Conservation (phyloP, 2,888 invertebrate genomes). For the Papilio demoleus region DNA sequence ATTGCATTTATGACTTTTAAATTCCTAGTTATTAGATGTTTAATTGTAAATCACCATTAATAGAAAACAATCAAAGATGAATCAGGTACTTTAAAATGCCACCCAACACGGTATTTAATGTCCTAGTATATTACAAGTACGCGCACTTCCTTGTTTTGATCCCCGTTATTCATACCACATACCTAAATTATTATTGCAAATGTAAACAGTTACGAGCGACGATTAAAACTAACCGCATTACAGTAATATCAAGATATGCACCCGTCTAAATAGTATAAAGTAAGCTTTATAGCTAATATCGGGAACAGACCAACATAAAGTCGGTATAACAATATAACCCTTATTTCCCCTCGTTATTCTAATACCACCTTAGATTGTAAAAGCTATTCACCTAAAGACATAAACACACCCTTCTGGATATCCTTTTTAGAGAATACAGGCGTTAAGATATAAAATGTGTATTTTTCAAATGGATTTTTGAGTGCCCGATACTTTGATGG, state of each 20-base stretch:
- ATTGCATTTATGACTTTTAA: background rate
- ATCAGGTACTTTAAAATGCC: too few relatives aligned
- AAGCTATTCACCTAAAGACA: conserved; percentile 52
- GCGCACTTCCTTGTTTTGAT: conserved; percentile 71
- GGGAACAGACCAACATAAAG: conserved; percentile 60
- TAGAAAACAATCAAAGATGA: conserved; percentile 42
- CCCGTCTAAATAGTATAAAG: conserved; percentile 54
- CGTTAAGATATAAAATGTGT: conserved; percentile 66
- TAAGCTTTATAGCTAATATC: conserved; percentile 68
- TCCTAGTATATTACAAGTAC: too few relatives aligned
- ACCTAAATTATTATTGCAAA: conserved; percentile 79
- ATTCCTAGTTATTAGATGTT: background rate
- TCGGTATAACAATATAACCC: conserved; percentile 63
- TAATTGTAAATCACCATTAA: conserved; percentile 12
- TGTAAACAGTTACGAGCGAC: conserved; percentile 76
- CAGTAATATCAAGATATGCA: conserved; percentile 52
- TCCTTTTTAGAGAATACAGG: conserved; percentile 56
- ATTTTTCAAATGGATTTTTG: conserved; percentile 83
- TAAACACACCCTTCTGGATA: conserved; percentile 68
- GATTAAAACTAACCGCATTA: conserved; percentile 76
- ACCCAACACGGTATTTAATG: conserved; percentile 56
- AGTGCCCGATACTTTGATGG: conserved; percentile 80
- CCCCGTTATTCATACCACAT: conserved; percentile 58
- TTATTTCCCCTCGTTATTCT: conserved; percentile 60
- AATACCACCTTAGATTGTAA: conserved; percentile 59